phyloP scores from a whole-genome alignment of 2,113 vertebrate species.

The Alethe castanea region DNA sequence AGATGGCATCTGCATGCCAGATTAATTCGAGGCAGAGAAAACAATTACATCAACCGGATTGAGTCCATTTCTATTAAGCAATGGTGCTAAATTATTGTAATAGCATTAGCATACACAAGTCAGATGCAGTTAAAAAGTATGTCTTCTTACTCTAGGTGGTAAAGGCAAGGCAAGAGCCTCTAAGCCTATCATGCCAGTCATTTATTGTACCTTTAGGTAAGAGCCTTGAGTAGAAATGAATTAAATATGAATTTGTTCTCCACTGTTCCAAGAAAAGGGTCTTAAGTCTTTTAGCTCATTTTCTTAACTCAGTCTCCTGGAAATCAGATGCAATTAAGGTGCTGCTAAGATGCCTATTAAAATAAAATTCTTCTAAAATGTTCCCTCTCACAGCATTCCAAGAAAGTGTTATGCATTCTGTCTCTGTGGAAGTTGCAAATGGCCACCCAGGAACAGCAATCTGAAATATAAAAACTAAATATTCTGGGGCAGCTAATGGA shows the following conservation, averaged over 20 bases:
- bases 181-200: neutral
- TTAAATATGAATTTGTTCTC: neutral
- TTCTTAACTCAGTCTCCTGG: neutral
- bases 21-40: neutral
- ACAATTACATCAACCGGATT: rapidly evolving
- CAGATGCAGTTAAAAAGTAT: neutral
- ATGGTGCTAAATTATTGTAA: neutral
- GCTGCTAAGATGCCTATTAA: neutral
- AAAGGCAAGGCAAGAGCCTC: neutral
- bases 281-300: neutral
- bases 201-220: neutral
- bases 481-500: neutral
- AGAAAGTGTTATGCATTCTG: rapidly evolving
- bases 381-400: neutral
- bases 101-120: neutral
- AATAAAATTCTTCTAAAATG: neutral
- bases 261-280: neutral
- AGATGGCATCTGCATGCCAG: neutral
- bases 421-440: neutral
- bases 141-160: neutral
- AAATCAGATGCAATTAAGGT: neutral
- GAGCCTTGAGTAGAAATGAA: neutral
- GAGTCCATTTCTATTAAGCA: neutral
- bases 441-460: neutral
- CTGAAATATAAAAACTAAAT: neutral